A percentile compares a stretch with the other conserved stretches of the same genome.
phyloP scores from a whole-genome alignment of 2,113 vertebrate genomes.

The Cisticola juncidis region DNA sequence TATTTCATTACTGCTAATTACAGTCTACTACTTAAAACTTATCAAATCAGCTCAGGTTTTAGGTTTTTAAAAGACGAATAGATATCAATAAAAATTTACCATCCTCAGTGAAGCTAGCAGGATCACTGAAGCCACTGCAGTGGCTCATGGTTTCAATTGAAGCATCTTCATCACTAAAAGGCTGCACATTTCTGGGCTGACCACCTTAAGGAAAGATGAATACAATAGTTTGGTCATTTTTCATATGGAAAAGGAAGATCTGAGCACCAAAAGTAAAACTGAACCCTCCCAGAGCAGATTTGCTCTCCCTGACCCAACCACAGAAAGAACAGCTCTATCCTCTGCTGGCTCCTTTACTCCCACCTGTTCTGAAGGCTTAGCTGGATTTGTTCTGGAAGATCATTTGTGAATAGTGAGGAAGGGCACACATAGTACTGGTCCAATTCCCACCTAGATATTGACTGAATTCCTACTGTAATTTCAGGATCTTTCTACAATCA shows the following conservation, averaged over 20 bases:
- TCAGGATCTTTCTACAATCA: not conserved
- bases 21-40: not conserved
- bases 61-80: not conserved
- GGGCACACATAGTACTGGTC: rapidly evolving
- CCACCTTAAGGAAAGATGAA: constrained; percentile 75
- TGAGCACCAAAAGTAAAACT: not conserved
- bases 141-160: constrained; percentile 98
- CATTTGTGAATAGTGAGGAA: rapidly evolving
- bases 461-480: not conserved
- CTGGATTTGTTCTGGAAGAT: not conserved
- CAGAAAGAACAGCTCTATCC: not conserved
- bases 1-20: not conserved
- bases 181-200: constrained; percentile 87
- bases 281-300: not conserved
- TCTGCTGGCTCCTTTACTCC: not conserved
- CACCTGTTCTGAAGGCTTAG: not conserved
- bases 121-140: constrained; percentile 94
- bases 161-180: constrained; percentile 96
- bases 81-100: constrained; percentile 68
- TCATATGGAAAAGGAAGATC: not conserved
- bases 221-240: not conserved
- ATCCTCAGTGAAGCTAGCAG: constrained; percentile 89
- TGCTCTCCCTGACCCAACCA: not conserved
- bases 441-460: not conserved
- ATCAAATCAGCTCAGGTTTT: not conserved